Evolutionary conservation across 2,888 invertebrate genomes (phyloP).

Genomic region (Fragum fragum): DNA sequence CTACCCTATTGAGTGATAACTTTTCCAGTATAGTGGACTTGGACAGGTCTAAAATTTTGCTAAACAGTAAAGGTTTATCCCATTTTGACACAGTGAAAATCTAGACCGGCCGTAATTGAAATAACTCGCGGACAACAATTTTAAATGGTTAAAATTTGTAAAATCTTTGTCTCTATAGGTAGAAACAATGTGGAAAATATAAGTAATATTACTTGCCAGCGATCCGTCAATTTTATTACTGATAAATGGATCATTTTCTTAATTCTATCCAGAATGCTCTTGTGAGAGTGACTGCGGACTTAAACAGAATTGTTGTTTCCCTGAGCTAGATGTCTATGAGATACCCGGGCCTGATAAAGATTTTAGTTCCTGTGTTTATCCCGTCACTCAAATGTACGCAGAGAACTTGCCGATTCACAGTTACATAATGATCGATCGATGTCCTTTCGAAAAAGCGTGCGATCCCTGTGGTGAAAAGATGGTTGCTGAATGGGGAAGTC

Average conservation of each 20-base stretch:
- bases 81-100: too few species aligned
- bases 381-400: background rate
- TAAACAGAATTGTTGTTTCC: conserved; percentile 18
- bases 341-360: background rate
- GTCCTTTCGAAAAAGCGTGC: background rate
- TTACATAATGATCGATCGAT: conserved; percentile 8
- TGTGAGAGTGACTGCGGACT: conserved; percentile 17
- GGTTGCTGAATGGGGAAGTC: conserved; percentile 20
- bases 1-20: too few species aligned
- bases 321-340: background rate
- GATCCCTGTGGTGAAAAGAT: background rate
- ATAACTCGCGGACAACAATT: too few species aligned
- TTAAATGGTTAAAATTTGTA: too few species aligned
- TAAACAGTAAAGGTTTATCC: too few species aligned
- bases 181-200: background rate
- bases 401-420: background rate
- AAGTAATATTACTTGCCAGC: background rate
- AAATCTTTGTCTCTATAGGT: too few species aligned
- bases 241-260: too few species aligned
- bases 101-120: too few species aligned
- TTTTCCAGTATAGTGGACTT: too few species aligned
- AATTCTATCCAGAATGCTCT: background rate
- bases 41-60: too few species aligned
- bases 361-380: conserved; percentile 1
- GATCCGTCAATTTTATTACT: too few species aligned